Percentiles rank a stretch among this genome's conserved stretches.
Conservation (phyloP, 2,888 invertebrate genomes). For the Dinocampus coccinellae region DNA sequence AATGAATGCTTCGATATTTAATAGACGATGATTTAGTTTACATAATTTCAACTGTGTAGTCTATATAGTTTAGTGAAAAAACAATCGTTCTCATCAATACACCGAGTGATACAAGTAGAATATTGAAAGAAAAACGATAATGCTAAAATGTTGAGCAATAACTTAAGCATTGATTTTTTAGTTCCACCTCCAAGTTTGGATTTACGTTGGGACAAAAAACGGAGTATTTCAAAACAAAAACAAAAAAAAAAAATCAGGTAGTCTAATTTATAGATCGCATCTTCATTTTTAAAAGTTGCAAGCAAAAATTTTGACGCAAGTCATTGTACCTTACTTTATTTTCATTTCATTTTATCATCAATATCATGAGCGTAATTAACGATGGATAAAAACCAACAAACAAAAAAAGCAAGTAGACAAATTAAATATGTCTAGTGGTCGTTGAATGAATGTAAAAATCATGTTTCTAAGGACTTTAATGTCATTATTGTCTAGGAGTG, state of each 20-base stretch:
- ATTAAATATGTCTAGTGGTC: conserved; percentile 39
- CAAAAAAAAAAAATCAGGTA: neutral
- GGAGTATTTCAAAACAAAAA: neutral
- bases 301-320: neutral
- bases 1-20: neutral
- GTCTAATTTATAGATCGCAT: conserved; percentile 2
- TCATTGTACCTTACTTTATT: neutral
- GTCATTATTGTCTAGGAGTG: conserved; percentile 48
- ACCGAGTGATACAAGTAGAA: neutral
- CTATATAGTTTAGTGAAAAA: neutral
- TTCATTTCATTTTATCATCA: neutral
- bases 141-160: neutral
- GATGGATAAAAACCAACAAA: conserved; percentile 12
- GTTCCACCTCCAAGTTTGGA: neutral
- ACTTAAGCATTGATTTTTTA: conserved; percentile 1
- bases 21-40: neutral
- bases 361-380: conserved; percentile 3
- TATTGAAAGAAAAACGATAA: neutral
- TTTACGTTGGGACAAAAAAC: neutral
- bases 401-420: conserved; percentile 16
- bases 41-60: neutral
- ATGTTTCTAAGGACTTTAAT: conserved; percentile 41
- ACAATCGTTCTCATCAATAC: neutral
- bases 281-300: neutral
- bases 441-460: conserved; percentile 40